Percentiles rank a stretch among this genome's conserved stretches.
Conservation (phyloP, 1,140 invertebrate genomes). For the Caenorhabditis tropicalis region DNA sequence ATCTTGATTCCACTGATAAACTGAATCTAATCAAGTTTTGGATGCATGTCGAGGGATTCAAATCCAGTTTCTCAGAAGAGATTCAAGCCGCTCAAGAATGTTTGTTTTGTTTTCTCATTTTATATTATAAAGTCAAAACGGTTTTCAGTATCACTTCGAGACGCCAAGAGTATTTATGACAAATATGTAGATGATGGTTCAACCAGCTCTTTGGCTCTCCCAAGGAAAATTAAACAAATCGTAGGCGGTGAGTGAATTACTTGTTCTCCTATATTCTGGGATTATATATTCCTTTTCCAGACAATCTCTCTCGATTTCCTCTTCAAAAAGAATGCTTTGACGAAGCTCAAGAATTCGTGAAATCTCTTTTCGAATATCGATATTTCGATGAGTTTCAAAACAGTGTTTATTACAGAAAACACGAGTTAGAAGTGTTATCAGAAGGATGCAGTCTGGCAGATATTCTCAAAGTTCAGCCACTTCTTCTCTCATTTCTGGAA, state of each 20-base stretch:
- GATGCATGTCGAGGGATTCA: conserved; percentile 48
- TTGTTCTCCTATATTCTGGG: too few species aligned
- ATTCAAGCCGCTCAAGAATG: not conserved
- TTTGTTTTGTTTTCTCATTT: not conserved
- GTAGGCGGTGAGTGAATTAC: conserved; percentile 6
- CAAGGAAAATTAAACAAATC: conserved; percentile 30
- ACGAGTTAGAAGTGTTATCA: conserved; percentile 46
- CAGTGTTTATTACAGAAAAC: conserved; percentile 45
- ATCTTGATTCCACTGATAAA: conserved; percentile 28
- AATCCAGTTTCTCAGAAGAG: conserved; percentile 23
- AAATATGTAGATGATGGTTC: conserved; percentile 43
- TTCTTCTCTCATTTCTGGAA: conserved; percentile 46
- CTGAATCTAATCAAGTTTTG: conserved; percentile 51
- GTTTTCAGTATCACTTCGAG: conserved; percentile 3
- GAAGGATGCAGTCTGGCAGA: conserved; percentile 42
- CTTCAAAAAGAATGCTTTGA: conserved; percentile 45
- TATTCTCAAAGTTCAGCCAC: conserved; percentile 40
- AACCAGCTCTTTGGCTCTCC: not conserved
- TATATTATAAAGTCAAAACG: not conserved
- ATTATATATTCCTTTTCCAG: not conserved
- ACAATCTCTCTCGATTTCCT: not conserved
- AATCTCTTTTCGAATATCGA: conserved; percentile 37
- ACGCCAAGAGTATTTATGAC: conserved; percentile 46
- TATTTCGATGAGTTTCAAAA: conserved; percentile 50
- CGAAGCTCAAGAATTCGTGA: conserved; percentile 48